Conservation (phyloP, 2,888 invertebrate genomes). For the Trachelus iudaicus region DNA sequence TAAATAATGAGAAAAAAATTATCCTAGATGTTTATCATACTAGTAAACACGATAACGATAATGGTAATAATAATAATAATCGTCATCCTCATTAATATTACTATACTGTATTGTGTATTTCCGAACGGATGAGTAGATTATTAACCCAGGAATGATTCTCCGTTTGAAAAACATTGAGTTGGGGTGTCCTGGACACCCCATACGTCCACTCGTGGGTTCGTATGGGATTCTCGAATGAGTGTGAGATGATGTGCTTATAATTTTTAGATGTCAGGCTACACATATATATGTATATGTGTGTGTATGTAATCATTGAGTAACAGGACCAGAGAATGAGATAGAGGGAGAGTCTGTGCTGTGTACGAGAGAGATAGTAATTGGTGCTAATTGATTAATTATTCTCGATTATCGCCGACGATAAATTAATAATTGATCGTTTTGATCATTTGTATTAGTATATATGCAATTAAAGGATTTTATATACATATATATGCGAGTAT, state of each 20-base stretch:
- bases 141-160: not conserved
- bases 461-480: not conserved
- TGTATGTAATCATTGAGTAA: not conserved
- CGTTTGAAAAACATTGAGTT: no score
- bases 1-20: not conserved
- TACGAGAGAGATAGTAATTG: not conserved
- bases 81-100: not conserved
- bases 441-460: not conserved
- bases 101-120: not conserved
- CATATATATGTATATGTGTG: not conserved
- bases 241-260: not conserved
- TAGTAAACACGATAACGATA: not conserved
- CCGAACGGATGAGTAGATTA: not conserved
- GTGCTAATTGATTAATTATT: not conserved
- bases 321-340: not conserved
- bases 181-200: no score
- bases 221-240: not conserved
- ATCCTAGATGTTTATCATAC: not conserved
- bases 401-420: not conserved
- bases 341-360: not conserved
- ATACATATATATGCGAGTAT: not conserved
- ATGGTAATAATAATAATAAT: not conserved
- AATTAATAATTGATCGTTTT: not conserved
- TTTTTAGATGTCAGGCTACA: not conserved
- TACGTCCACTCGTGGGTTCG: no score